Evolutionary conservation across 2,888 invertebrate species (phyloP), one percentile per base, ranked within the genome.

Genomic region (Pomacea canaliculata): DNA sequence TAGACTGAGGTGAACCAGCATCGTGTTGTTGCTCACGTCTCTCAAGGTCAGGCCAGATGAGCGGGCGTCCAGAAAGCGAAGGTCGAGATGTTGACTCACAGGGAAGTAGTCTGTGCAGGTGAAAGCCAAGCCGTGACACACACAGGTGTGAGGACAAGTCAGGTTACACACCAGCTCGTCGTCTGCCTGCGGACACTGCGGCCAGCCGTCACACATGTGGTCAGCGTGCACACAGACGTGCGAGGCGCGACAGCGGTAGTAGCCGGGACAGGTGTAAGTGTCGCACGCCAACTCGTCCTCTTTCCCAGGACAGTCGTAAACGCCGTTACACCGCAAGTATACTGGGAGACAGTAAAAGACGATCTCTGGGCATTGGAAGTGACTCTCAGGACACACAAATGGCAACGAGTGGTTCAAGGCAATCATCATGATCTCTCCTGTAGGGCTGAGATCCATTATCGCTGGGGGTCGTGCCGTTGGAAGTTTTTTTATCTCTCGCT

Each of bases 181-280:
- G 51, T 84, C 84, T 2, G 71, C 67, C 0, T 67, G n/a, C 5
- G 77, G 80, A 76, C 83, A 83, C 18, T 83, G 76, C 8, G 49
- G 23, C 13, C 27, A 37, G 4, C 78, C 79, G 70, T 84, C 82
- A 79, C 84, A 84, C 18, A 83, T 70, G 59, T 79, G 75, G 27
- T 67, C 59, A 46, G 66, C 60, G 27, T 78, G 75, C 1, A 83
- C 51, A 74, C 82, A 83, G 12, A 79, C 56, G 0, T 10, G 19
- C 19, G 72, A 73, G 16, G 69, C 70, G 9, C 67, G 63, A 65
- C 78, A 76, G 5, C 76, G 71, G 72, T 76, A 76, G 49, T 60
- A 60, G 37, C 76, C 76, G 4, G 66, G 66, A 68, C 79, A 79
- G 10, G 63, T 37, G 73, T 73, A 68, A 4, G 59, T 59, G 68